Conservation (phyloP, 1,140 invertebrate genomes). For the Gyrodactylus salaris region DNA sequence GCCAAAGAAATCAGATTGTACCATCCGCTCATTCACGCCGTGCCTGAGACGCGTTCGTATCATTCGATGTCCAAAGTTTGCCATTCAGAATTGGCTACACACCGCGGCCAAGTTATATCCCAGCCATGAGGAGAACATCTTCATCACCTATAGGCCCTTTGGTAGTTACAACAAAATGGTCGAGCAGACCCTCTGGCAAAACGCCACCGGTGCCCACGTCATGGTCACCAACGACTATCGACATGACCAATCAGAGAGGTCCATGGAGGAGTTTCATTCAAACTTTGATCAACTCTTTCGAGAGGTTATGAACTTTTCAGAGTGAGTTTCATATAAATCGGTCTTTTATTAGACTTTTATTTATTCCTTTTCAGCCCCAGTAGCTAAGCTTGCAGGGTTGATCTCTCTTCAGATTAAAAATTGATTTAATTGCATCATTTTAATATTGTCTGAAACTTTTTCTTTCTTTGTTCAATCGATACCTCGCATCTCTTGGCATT, state of each 20-base stretch:
- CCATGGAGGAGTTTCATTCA: background rate
- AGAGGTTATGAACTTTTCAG: background rate
- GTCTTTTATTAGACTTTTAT: background rate
- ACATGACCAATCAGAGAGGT: background rate
- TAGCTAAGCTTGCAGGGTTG: background rate
- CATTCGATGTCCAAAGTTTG: slow-evolving; percentile 7
- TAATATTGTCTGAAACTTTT: too few relatives aligned
- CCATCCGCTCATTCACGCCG: background rate
- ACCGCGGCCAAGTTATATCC: background rate
- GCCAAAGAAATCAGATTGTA: background rate
- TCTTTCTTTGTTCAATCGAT: too few relatives aligned
- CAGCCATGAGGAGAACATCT: background rate
- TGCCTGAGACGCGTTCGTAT: slow-evolving; percentile 2
- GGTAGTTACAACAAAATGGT: slow-evolving; percentile 2
- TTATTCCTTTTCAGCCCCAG: background rate
- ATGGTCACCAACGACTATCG: slow-evolving; percentile 1
- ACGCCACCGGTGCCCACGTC: background rate
- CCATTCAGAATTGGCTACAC: slow-evolving; percentile 2
- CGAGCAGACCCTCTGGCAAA: background rate
- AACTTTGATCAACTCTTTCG: slow-evolving; percentile 3
- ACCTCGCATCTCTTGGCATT: too few relatives aligned
- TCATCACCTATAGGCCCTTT: slow-evolving; percentile 1
- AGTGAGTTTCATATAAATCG: background rate
- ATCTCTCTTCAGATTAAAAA: background rate
- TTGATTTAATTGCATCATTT: too few relatives aligned